A percentile compares a stretch with the other conserved stretches of the same genome.
Conservation (phyloP, 2,797 vertebrate genomes). For the Lacerta agilis region DNA sequence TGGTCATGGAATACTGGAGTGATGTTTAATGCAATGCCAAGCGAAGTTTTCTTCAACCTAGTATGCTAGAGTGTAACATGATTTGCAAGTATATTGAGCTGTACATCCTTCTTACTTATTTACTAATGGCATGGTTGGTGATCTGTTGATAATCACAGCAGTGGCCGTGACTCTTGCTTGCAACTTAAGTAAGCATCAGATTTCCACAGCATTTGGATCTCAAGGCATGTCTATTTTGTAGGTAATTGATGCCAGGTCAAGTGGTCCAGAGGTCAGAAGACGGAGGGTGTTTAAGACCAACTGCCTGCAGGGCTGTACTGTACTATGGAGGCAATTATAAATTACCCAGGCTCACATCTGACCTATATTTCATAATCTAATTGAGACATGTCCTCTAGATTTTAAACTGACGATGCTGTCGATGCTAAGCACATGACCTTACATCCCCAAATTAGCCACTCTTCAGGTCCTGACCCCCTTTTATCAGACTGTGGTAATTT, state of each 20-base stretch:
- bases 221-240: neutral
- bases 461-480: neutral
- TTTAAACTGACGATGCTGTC: neutral
- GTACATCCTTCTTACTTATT: neutral
- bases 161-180: neutral
- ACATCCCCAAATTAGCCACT: slow-evolving; percentile 10
- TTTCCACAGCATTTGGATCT: neutral
- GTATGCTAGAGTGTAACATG: neutral
- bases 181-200: neutral
- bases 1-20: neutral
- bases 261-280: slow-evolving; percentile 10
- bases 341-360: slow-evolving; percentile 2
- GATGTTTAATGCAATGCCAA: neutral
- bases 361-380: slow-evolving; percentile 30
- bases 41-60: neutral
- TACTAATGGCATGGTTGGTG: neutral
- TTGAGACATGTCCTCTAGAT: slow-evolving; percentile 7
- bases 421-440: neutral
- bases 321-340: slow-evolving; percentile 13
- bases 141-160: neutral
- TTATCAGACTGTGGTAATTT: slow-evolving; percentile 3
- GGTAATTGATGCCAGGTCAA: slow-evolving; percentile 9
- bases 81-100: neutral
- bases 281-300: neutral
- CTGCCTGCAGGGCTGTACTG: slow-evolving; percentile 9